These are phyloP conservation scores for Paracanthobrama guichenoti DNA, from an alignment of 2,113 vertebrate species.

Conservation along the genomic window DNA sequence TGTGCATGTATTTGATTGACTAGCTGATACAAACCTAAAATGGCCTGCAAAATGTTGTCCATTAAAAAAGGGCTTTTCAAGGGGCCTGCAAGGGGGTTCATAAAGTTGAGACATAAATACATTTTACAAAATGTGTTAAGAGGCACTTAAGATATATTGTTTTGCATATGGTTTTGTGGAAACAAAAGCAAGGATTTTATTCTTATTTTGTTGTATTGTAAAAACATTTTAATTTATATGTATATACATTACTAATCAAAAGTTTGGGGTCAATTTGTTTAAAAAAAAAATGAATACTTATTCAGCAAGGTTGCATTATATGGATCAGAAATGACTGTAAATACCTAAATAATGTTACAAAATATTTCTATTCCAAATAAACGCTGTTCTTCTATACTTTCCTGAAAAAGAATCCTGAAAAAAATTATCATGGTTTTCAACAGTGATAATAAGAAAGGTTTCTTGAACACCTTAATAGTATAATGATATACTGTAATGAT, in stretches of 20 bases:
- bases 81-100: not conserved
- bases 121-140: not conserved
- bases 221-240: not conserved
- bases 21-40: constrained; percentile 9
- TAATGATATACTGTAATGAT: not conserved
- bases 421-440: not conserved
- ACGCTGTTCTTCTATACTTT: not conserved
- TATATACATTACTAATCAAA: not conserved
- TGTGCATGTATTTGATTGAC: not conserved
- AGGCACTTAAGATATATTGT: not conserved
- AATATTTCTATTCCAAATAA: not conserved
- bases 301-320: not conserved
- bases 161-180: not conserved
- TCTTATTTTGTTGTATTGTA: not conserved
- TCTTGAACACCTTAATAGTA: not conserved
- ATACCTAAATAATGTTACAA: not conserved
- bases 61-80: not conserved
- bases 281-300: not conserved
- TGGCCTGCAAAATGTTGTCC: not conserved
- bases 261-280: not conserved
- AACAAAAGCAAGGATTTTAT: not conserved
- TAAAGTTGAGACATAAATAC: not conserved
- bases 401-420: not conserved
- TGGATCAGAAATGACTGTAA: not conserved
- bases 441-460: not conserved